Evolutionary conservation across 2,113 vertebrate species (phyloP).

Genomic region (Bufo gargarizans): DNA sequence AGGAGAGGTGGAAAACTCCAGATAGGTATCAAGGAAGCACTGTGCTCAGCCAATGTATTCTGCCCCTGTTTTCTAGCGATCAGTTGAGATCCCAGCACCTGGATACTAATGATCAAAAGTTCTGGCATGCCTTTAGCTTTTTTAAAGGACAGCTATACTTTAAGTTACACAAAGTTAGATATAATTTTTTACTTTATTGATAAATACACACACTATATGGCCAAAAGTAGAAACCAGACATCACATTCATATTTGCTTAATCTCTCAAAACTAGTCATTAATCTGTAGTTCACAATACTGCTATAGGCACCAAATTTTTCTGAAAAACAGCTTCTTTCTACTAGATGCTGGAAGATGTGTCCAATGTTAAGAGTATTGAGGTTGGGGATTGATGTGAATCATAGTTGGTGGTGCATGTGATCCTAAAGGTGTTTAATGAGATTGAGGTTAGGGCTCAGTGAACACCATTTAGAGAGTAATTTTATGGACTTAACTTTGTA

Average conservation of each 20-base stretch:
- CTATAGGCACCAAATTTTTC: neutral
- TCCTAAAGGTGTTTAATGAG: neutral
- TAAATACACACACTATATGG: too few relatives aligned
- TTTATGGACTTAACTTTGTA: neutral
- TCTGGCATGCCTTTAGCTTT: too few relatives aligned
- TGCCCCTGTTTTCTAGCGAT: neutral
- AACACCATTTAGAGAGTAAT: neutral
- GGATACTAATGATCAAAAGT: too few relatives aligned
- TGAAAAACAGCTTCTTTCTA: neutral
- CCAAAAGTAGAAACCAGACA: too few relatives aligned
- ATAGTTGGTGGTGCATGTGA: neutral
- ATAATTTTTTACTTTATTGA: too few relatives aligned
- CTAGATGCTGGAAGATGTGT: neutral
- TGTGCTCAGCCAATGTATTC: neutral
- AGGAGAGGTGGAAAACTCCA: too few relatives aligned
- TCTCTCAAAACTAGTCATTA: too few relatives aligned
- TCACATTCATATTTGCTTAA: too few relatives aligned
- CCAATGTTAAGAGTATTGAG: neutral
- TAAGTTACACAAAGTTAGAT: too few relatives aligned
- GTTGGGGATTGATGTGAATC: neutral
- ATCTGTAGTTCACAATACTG: neutral
- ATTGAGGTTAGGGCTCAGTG: neutral
- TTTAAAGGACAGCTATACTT: too few relatives aligned
- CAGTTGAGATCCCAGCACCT: neutral
- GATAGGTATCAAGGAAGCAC: too few relatives aligned